phyloP scores from a whole-genome alignment of 2,888 invertebrate species.

The Agonopterix arenella region DNA sequence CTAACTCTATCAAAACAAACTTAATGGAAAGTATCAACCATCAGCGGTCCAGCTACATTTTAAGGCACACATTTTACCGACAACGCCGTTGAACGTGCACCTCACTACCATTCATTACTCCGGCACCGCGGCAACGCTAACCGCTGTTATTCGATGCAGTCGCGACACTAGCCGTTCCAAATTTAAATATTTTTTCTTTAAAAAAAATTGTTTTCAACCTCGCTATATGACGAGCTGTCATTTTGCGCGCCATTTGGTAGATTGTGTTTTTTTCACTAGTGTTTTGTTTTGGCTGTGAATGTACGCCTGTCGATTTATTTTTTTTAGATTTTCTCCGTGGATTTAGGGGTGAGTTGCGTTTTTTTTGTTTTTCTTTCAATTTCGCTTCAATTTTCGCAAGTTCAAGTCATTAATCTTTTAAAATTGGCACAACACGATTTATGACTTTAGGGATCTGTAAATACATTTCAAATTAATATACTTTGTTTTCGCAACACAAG shows the following conservation, averaged over 20 bases:
- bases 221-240: conserved; percentile 33
- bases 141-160: conserved; percentile 51
- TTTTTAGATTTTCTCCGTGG: neutral
- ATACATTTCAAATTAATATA: no score
- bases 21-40: conserved; percentile 45
- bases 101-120: conserved; percentile 69
- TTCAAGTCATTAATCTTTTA: no score
- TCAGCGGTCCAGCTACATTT: conserved; percentile 42
- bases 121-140: conserved; percentile 44
- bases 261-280: conserved; percentile 31
- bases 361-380: no score
- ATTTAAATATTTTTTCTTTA: conserved; percentile 16
- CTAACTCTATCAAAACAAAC: no score
- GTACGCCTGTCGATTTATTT: conserved; percentile 8
- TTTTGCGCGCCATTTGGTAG: conserved; percentile 33
- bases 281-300: conserved; percentile 22
- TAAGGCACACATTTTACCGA: conserved; percentile 66
- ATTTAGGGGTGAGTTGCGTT: no score
- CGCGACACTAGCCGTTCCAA: conserved; percentile 48
- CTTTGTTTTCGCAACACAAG: no score
- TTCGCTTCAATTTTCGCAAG: no score
- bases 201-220: conserved; percentile 7
- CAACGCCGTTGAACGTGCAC: conserved; percentile 62
- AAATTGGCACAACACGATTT: no score
- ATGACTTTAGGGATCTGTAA: no score